Evolutionary conservation across 2,888 invertebrate genomes (phyloP), one percentile per base, ranked within the genome.

Genomic region (Drosophila niveifrons): DNA sequence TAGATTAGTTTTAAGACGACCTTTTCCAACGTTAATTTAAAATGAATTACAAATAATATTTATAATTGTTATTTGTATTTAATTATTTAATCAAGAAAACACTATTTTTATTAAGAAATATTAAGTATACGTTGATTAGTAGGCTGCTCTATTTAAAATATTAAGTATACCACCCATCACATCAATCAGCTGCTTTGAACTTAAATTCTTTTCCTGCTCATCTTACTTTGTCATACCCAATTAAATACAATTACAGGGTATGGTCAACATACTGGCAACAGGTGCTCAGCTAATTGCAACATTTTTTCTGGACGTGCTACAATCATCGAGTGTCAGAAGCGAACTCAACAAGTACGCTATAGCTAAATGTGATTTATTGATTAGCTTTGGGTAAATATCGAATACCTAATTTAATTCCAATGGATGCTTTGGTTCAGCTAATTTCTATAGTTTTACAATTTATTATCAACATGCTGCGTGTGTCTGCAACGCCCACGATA

Each of bases 401-500:
- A n/a, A 0, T 36, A 36, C 6, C 39, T 11, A 41, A 41, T 4
- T 11, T 31, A 23, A 4, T 28, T 34, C 39, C 17, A 44, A 10
- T 31, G 23, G 18, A 44, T 29, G 23, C 28, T 63, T 50, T 3
- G 28, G 34, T 6, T 43, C 9, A 10, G 47, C 55, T 44, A 53
- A 71, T 66, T 59, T 69, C 46, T 15, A 59, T 65, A 15, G 36
- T 8, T 48, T 53, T 48, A 28, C 59, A 50, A 64, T 67, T 77
- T 68, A 68, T 75, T 55, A 53, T 39, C 81, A 29, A 52, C 55
- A 56, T 13, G 31, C 55, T 64, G 67, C 81, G 78, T 87, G 87
- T 71, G 75, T 61, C 82, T 51, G 53, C 43, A 64, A 82, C 85
- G 78, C 86, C 75, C 64, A 87, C 78, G 52, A 36, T 9, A 46